These are phyloP conservation scores for Hydrocynus forskahlii DNA, from an alignment of 2,797 vertebrate species.

Conservation along the genomic window DNA sequence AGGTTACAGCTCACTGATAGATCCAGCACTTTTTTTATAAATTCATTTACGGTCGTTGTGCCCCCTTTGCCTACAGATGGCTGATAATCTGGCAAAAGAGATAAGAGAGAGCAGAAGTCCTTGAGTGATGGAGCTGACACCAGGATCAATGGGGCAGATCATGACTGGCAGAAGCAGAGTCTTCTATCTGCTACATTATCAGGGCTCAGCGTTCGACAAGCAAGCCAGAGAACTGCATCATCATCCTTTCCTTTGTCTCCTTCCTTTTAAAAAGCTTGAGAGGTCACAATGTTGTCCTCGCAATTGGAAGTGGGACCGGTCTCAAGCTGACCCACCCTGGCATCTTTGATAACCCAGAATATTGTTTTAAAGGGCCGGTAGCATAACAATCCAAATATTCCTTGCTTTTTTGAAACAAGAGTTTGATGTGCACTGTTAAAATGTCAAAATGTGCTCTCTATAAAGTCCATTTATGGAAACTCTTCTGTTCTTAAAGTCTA, in stretches of 20 bases:
- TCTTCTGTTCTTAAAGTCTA: neutral
- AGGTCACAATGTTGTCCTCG: conserved; percentile 1
- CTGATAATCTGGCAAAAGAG: conserved; percentile 17
- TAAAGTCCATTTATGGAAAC: too few relatives aligned
- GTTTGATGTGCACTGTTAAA: neutral
- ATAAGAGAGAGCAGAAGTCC: conserved; percentile 18
- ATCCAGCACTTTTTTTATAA: neutral
- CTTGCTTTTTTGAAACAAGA: neutral
- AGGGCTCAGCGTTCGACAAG: neutral
- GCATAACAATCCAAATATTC: neutral
- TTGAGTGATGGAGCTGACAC: conserved; percentile 19
- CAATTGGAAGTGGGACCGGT: neutral
- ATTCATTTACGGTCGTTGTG: conserved; percentile 17
- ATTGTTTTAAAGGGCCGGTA: neutral
- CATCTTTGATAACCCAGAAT: neutral
- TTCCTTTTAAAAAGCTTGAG: conserved; percentile 16
- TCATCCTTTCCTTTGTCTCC: conserved; percentile 10
- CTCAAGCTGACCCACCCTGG: too few relatives aligned
- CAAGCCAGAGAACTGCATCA: conserved; percentile 23
- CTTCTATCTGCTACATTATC: conserved; percentile 23
- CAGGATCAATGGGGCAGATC: conserved; percentile 27
- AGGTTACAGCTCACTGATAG: conserved; percentile 15
- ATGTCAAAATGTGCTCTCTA: neutral
- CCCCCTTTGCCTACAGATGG: conserved; percentile 30
- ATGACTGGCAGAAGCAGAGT: neutral